Conservation (phyloP, 2,113 vertebrate species). For the Trinectes maculatus region DNA sequence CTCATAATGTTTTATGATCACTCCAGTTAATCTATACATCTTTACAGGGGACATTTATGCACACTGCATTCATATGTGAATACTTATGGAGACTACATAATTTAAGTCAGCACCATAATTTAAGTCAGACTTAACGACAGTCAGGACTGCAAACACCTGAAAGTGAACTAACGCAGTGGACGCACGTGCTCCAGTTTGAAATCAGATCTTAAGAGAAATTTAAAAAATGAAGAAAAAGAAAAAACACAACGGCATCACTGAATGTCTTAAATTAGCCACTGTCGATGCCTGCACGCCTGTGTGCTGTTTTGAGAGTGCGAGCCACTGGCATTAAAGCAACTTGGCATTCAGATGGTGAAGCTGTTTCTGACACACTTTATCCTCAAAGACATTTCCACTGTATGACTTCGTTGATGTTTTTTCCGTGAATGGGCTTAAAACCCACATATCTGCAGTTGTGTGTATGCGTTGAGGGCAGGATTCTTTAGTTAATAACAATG, state of each 20-base stretch:
- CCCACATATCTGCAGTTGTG: constrained; percentile 1
- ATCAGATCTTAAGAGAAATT: constrained; percentile 29
- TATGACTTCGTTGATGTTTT: constrained; percentile 21
- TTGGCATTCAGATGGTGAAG: constrained; percentile 52
- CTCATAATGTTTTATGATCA: constrained; percentile 52
- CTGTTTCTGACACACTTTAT: constrained; percentile 49
- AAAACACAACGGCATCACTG: constrained; percentile 28
- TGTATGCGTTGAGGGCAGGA: neutral
- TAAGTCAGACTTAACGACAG: neutral
- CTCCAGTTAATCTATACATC: constrained; percentile 44
- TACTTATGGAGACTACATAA: constrained; percentile 3
- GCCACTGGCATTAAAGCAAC: constrained; percentile 36
- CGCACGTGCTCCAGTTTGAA: constrained; percentile 10
- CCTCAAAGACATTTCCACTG: constrained; percentile 34
- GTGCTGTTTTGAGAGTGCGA: constrained; percentile 56
- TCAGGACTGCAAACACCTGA: constrained; percentile 4
- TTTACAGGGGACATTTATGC: constrained; percentile 36
- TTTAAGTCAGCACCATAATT: neutral
- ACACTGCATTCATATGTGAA: constrained; percentile 19
- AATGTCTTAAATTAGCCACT: constrained; percentile 63
- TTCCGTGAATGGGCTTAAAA: constrained; percentile 3
- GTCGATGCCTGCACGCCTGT: constrained; percentile 46
- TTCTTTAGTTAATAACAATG: neutral
- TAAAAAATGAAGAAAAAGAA: constrained; percentile 47
- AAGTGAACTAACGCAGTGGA: constrained; percentile 18